Conservation (phyloP, 2,113 vertebrate species). For the Suncus etruscus region DNA sequence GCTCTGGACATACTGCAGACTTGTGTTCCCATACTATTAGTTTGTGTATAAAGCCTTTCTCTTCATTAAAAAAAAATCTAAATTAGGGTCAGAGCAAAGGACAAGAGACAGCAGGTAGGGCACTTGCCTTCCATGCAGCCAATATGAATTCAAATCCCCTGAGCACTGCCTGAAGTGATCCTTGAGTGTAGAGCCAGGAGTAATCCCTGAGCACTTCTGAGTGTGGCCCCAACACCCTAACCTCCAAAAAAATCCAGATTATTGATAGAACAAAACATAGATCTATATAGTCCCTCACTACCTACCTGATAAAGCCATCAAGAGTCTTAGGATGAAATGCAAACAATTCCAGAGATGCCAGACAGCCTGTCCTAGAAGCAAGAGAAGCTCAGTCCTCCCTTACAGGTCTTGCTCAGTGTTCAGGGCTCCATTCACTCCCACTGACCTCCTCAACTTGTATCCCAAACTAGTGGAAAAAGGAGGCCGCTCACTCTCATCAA, state of each 20-base stretch:
- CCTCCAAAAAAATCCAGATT: conserved; percentile 3
- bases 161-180: no score
- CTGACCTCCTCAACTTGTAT: neutral
- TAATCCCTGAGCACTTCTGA: no score
- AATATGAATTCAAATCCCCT: no score
- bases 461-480: neutral
- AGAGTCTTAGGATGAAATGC: neutral
- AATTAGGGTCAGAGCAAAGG: no score
- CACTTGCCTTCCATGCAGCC: no score
- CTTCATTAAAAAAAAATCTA: neutral
- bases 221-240: no score
- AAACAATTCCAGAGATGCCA: neutral
- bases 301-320: conserved; percentile 8
- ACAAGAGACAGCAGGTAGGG: no score
- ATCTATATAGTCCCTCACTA: neutral
- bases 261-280: conserved; percentile 1
- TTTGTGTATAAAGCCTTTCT: conserved; percentile 39
- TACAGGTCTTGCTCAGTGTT: neutral
- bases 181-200: no score
- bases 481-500: rapidly evolving
- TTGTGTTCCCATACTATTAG: neutral
- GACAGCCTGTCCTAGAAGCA: neutral
- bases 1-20: neutral
- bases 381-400: neutral
- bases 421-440: no score